Base-by-base conservation (phyloP, 2,113 vertebrate genomes). In the Cinclus cinclus region DNA sequence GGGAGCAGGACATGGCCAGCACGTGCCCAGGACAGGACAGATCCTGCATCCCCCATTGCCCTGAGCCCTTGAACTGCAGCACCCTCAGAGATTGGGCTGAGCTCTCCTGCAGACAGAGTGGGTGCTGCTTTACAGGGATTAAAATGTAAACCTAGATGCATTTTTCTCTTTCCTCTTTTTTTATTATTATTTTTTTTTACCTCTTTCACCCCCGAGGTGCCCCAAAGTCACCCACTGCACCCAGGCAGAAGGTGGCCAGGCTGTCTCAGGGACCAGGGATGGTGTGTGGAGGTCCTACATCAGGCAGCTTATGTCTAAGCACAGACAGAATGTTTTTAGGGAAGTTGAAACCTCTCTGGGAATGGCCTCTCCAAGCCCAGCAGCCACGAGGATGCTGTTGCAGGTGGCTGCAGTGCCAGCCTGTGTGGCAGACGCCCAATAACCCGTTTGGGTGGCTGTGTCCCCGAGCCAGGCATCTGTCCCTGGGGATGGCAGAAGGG, bases 51-150 rank as follows among this genome's bases (percentile, higher is more conserved):
- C 17, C 41, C 44, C 33, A 42, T 16, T 4, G 1, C 35, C 62
- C 37, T 1, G 1, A 68, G 39, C 42, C 30, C 46, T 7, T 0
- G 0, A 37, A 8, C 28, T 6, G 1, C 84, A 58, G n/a, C 37
- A 52, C 25, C 58, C 42, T 28, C 0, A 0, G 74, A 37, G 39
- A 24, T 42, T 10, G 28, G 44, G 39, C 58, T 3, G 15, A 79
- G 39, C 9, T 53, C 12, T 70, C 56, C 64, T 22, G 35, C 44
- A 60, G 53, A 28, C 47, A 41, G 13, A n/a, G 10, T 0, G 1
- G 27, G 44, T 64, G 53, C 27, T 86, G 76, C 60, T 87, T 67
- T 60, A 68, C 12, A 49, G 12, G 19, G 3, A 37, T n/a, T 94
- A 35, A 82, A 82, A 71, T 21, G 8, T 37, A 71, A 13, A 14